Base-by-base conservation (phyloP, 2,797 vertebrate genomes). In the Austrolebias charrua region DNA sequence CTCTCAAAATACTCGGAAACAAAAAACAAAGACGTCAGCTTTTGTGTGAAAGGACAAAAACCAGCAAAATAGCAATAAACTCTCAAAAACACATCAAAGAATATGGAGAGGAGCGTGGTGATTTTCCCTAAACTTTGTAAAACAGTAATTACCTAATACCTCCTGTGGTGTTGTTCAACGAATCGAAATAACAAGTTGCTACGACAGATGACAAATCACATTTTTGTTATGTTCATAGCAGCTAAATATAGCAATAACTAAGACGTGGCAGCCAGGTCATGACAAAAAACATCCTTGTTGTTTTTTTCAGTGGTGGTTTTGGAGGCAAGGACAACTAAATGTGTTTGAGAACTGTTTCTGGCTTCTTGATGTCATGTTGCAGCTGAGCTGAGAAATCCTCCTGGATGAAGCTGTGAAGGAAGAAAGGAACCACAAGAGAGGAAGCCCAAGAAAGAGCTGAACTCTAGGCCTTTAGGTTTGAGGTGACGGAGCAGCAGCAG, bases 361-460 rank as follows among this genome's bases (percentile, higher is more conserved):
- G 81, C 57, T 55, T 46, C 72, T 82, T 92, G 88, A 91, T 90
- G 89, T 90, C 89, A 92, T 83, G 52, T 66, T 68, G 57, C 53
- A 72, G 76, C 80, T 80, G 75, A 81, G 72, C 66, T 63, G 60
- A 80, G 66, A 80, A 84, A 88, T 83, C 85, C 75, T 72, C 18
- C 75, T 63, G 73, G 83, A 79, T 84, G 81, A 78, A 83, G 76
- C 65, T 67, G 66, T 75, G 66, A 86, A 86, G 66, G 76, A 83
- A 81, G 71, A 70, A 82, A 71, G 70, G 66, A 80, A 87, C 84
- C 77, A 71, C 83, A 87, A 59, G 79, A 72, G 73, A 79, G 80
- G 82, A 87, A 86, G 84, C 61, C 65, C 55, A 70, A 76, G 72
- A 76, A 82, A 76, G 82, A 82, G 75, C 70, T 66, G 82, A 71